phyloP scores from a whole-genome alignment of 2,113 vertebrate species.

The Anthoscopus minutus region DNA sequence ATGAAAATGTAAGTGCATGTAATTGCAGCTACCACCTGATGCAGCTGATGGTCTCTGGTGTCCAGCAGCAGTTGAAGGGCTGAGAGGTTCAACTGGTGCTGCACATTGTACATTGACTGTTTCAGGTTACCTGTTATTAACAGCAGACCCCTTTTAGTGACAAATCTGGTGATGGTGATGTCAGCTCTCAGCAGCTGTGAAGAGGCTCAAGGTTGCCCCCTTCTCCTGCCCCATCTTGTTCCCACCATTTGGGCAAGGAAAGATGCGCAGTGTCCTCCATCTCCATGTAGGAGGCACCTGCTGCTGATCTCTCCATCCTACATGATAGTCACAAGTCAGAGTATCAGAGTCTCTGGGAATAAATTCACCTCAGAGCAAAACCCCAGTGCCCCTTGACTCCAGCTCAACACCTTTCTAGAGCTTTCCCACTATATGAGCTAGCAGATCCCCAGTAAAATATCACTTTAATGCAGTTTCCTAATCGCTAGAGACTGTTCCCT shows the following conservation, averaged over 20 bases:
- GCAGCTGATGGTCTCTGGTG: not conserved
- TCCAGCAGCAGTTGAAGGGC: not conserved
- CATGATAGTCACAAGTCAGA: not conserved
- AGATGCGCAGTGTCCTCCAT: not conserved
- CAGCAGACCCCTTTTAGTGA: not conserved
- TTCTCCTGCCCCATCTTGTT: not conserved
- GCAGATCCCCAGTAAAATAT: not conserved
- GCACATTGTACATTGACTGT: not conserved
- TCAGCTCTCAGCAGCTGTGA: not conserved
- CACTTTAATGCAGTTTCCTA: not conserved
- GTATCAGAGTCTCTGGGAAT: not conserved
- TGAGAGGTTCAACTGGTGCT: not conserved
- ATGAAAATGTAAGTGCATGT: fast-evolving
- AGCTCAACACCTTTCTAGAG: not conserved
- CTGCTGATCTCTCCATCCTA: not conserved
- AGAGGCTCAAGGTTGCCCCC: not conserved
- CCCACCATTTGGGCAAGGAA: not conserved
- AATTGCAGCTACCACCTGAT: not conserved
- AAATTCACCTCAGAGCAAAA: not conserved
- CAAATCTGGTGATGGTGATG: not conserved
- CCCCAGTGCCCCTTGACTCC: not conserved
- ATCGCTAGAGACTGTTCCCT: not conserved
- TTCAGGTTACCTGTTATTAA: not conserved
- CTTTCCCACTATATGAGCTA: not conserved
- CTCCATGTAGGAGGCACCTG: not conserved